Evolutionary conservation across 1,140 invertebrate genomes (phyloP), one percentile per base, ranked within the genome.

Genomic region (Cotesia glomerata): DNA sequence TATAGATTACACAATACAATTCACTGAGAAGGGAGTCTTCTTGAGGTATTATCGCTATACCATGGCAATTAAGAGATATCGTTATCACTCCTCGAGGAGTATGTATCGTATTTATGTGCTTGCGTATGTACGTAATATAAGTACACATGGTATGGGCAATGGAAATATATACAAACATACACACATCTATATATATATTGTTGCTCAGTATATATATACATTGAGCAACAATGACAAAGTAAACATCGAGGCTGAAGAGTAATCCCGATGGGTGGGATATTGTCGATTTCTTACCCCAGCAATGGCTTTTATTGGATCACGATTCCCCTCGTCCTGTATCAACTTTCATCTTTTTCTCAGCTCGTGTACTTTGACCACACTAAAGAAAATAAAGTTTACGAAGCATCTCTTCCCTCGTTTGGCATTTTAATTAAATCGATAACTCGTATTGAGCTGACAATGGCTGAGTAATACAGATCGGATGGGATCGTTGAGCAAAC

Each of bases 351-450:
- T 61, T 32, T 61, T 32, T 32, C 13, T 61, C 2, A 4, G 4
- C 18, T 61, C n/a, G 16, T 34, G 18, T 61, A 13, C 59, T 45
- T 45, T 45, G 59, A 13, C 59, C 59, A 56, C 8, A 14, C 52
- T 7, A 5, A 56, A 9, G 49, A 61, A 61, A 18, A 32, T 61
- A 32, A 32, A 16, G 54, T 26, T 58, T 8, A 32, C 32, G 16
- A 18, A 18, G 59, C 18, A 11, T 45, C 39, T 45, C 32, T 35
- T 61, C 59, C 59, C 5, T 32, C 18, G 32, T 35, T 36, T 16
- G 58, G 26, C 26, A 18, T 78, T 76, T 79, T 80, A 79, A 81
- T 81, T 80, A 80, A 81, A 81, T 80, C 80, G 76, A 81, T 80
- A 79, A 79, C 75, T 76, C 71, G 78, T 73, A 73, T 45, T 45